Base-by-base conservation (phyloP, 2,113 vertebrate species). In the Microtus richardsoni region DNA sequence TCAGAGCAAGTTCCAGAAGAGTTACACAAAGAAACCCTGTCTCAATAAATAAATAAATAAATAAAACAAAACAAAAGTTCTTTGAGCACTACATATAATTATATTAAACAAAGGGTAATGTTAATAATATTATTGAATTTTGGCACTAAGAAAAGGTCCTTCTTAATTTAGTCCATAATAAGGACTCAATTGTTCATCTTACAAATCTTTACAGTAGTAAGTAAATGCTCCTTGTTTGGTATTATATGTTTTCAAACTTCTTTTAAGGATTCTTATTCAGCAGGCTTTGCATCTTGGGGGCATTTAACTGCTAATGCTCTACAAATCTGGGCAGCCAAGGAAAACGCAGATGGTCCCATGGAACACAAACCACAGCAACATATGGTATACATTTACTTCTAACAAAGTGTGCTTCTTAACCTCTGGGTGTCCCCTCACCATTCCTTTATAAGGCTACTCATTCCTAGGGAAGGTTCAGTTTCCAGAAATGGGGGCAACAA, bases 281-380 rank as follows among this genome's bases (percentile, higher is more conserved):
- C 88, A 95, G 89, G 9, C 78, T 93, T 91, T 62, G 26, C 39
- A 4, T 92, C 91, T 92, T 84, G 90, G 87, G 82, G 90, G 83
- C 78, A 68, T 95, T 88, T 95, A 74, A 71, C 88, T 94, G 86
- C 89, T 93, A 93, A 93, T 84, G 68, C 64, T 94, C 86, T 39
- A 60, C 75, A 93, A 93, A 88, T 77, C 22, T 10, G 78, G 39
- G 73, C 74, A 89, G 94, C 75, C 62, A 33, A 91, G 79, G 94
- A 70, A 97, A 96, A 94, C 3, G 36, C 89, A 52, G 68, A 89
- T 2, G 87, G 92, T 91, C 47, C 62, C 54, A 52, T 4, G 66
- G 90, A 60, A 73, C 54, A 94, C 94, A 97, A 95, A 62, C 88
- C 30, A 95, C 1, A 33, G 96, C 91, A 94, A 97, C 91, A 97